Percentiles rank a stretch among this genome's conserved stretches.
Conservation (phyloP, 2,797 vertebrate species). For the Falco novaeseelandiae region DNA sequence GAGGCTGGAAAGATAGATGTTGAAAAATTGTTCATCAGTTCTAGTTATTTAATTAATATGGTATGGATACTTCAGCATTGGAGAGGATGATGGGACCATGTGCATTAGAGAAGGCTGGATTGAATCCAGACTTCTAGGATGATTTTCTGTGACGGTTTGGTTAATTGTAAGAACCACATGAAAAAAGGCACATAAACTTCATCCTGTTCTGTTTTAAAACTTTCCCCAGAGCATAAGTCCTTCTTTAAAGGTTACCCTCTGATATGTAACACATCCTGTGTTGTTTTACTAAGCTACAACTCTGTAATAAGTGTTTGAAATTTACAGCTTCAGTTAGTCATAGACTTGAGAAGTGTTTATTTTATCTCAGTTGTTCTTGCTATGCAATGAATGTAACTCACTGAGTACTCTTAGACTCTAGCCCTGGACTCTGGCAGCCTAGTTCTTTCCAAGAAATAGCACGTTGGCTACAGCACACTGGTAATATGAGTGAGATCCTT, state of each 20-base stretch:
- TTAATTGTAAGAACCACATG: slow-evolving; percentile 52
- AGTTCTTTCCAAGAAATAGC: background rate
- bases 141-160: slow-evolving; percentile 38
- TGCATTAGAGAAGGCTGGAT: background rate
- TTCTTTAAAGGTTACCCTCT: slow-evolving; percentile 43
- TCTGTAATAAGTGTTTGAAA: slow-evolving; percentile 53
- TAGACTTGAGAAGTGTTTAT: slow-evolving; percentile 54
- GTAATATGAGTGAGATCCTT: background rate
- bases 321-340: slow-evolving; percentile 43
- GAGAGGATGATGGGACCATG: background rate
- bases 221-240: background rate
- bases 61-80: background rate
- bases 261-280: slow-evolving; percentile 3
- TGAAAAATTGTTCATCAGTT: background rate
- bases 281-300: slow-evolving; percentile 45
- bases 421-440: background rate
- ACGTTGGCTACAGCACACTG: background rate
- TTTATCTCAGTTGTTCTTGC: slow-evolving; percentile 57
- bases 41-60: background rate
- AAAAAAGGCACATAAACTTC: slow-evolving; percentile 29
- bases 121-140: slow-evolving; percentile 20
- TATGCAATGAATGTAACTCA: background rate
- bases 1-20: background rate
- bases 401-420: background rate
- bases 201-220: slow-evolving; percentile 27